A percentile compares a stretch with the other conserved stretches of the same genome.
Evolutionary conservation across 2,113 vertebrate genomes (phyloP).

Genomic region (Terrapene triunguis): DNA sequence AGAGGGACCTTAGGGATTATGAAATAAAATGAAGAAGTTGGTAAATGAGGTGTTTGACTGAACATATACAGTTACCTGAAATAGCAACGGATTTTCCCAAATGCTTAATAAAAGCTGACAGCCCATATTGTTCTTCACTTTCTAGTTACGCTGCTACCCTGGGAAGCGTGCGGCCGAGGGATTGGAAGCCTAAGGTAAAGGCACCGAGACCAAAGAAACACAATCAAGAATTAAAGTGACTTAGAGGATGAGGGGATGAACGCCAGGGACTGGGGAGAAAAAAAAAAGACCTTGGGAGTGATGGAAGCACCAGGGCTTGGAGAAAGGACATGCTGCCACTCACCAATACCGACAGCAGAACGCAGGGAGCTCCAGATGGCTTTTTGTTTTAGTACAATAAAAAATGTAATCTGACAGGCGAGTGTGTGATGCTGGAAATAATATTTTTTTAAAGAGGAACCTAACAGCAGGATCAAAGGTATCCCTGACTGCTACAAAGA

Average conservation of each 20-base stretch:
- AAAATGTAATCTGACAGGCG: conserved; percentile 79
- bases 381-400: conserved; percentile 75
- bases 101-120: conserved; percentile 27
- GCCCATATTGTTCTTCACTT: conserved; percentile 22
- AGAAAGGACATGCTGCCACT: background rate
- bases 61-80: conserved; percentile 35
- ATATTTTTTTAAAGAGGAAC: conserved; percentile 29
- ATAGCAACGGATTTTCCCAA: background rate
- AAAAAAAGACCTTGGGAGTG: conserved; percentile 51
- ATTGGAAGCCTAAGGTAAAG: background rate
- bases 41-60: conserved; percentile 9
- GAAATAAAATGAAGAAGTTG: background rate
- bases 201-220: background rate
- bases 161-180: background rate
- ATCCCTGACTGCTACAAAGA: conserved; percentile 42
- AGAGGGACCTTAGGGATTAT: background rate
- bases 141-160: background rate
- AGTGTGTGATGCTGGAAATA: conserved; percentile 61
- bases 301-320: rapidly evolving
- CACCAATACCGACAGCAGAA: conserved; percentile 6
- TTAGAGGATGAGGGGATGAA: rapidly evolving
- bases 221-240: background rate
- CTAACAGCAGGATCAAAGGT: conserved; percentile 48
- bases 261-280: rapidly evolving
- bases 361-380: conserved; percentile 79